Evolutionary conservation across 2,113 vertebrate genomes (phyloP).

Genomic region (Blennius ocellaris): DNA sequence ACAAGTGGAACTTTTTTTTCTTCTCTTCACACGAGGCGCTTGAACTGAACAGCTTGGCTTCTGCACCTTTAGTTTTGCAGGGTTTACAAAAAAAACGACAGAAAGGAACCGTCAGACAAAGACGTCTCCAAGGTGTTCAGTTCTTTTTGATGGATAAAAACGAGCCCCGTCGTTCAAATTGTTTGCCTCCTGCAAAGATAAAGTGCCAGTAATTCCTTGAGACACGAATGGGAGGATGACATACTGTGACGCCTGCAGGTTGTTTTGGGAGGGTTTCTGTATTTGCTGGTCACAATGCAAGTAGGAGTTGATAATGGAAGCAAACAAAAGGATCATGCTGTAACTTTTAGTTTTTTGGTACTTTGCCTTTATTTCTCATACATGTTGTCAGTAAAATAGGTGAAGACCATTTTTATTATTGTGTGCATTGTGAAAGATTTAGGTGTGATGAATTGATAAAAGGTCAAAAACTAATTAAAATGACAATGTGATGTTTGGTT

Average conservation of each 20-base stretch:
- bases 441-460: neutral
- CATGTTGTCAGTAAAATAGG: neutral
- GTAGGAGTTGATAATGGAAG: too few relatives aligned
- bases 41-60: constrained; percentile 4
- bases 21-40: neutral
- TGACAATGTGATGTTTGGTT: neutral
- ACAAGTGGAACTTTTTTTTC: neutral
- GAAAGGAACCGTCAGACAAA: neutral
- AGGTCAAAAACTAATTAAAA: neutral
- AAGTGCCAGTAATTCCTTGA: neutral
- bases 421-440: neutral
- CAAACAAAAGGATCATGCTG: too few relatives aligned
- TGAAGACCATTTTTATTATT: too few relatives aligned
- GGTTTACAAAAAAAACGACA: neutral
- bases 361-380: neutral
- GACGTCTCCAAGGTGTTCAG: neutral
- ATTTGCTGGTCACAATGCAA: constrained; percentile 13
- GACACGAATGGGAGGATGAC: neutral
- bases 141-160: neutral
- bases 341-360: neutral
- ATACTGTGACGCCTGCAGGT: constrained; percentile 11
- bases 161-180: neutral
- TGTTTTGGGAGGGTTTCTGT: neutral
- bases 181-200: neutral
- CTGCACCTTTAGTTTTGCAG: neutral